A percentile compares a stretch with the other conserved stretches of the same genome.
These are phyloP conservation scores for Crocodylus rhombifer DNA, from an alignment of 2,797 vertebrate species.

Conservation along the genomic window DNA sequence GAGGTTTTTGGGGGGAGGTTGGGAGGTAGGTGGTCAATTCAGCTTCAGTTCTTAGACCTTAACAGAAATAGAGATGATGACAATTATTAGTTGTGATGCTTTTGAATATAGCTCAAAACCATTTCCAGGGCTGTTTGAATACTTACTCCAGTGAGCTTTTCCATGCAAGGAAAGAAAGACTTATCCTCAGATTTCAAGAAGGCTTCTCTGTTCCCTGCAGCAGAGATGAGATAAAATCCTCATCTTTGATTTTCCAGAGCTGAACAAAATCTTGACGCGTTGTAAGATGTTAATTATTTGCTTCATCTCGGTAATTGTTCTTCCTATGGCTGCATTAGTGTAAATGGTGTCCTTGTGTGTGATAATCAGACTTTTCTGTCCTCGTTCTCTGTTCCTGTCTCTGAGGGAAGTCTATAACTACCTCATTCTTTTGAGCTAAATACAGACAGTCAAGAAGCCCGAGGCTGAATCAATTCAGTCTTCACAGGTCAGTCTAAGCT, in stretches of 20 bases:
- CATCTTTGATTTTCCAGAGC: background rate
- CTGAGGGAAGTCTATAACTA: background rate
- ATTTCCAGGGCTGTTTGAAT: background rate
- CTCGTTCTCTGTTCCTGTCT: background rate
- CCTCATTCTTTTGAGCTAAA: rapidly evolving
- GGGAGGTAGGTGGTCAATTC: background rate
- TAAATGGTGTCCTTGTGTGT: background rate
- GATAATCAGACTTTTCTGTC: background rate
- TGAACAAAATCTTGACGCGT: background rate
- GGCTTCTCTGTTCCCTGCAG: background rate
- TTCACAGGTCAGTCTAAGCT: too few species aligned
- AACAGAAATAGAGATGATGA: background rate
- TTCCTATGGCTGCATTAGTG: background rate
- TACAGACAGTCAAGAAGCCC: too few species aligned
- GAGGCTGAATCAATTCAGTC: too few species aligned
- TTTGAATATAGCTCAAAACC: background rate
- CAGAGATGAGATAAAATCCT: background rate
- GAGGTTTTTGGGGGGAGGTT: too few species aligned
- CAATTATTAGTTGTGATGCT: background rate
- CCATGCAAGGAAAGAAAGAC: background rate
- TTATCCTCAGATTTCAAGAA: background rate
- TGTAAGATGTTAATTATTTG: background rate
- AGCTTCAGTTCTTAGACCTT: background rate
- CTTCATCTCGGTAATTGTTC: background rate
- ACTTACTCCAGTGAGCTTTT: rapidly evolving